Evolutionary conservation across 2,888 invertebrate species (phyloP).

Genomic region (Andrena hattorfiana): DNA sequence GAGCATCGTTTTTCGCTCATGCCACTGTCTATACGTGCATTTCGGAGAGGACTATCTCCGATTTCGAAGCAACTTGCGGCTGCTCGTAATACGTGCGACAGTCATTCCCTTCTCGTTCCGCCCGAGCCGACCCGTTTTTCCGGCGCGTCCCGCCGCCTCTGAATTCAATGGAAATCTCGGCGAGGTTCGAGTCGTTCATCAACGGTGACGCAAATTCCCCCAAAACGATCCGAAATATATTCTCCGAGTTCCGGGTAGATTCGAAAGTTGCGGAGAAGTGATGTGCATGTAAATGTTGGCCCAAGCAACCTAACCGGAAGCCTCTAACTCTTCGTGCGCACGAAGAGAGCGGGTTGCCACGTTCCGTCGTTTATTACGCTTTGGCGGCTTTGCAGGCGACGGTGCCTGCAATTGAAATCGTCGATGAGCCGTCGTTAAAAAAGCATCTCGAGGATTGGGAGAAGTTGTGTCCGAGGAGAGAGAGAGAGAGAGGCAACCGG

Average conservation of each 20-base stretch:
- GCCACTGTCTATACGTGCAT: conserved; percentile 28
- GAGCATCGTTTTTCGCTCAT: conserved; percentile 31
- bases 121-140: conserved; percentile 23
- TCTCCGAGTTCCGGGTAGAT: conserved; percentile 50
- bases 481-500: neutral
- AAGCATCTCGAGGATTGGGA: conserved; percentile 7
- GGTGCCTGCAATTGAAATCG: conserved; percentile 22
- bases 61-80: conserved; percentile 20
- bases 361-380: conserved; percentile 45
- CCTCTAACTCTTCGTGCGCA: too few relatives aligned
- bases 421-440: conserved; percentile 48
- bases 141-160: neutral
- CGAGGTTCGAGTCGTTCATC: neutral
- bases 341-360: conserved; percentile 2
- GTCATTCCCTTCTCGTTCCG: conserved; percentile 39
- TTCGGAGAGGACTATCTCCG: conserved; percentile 19
- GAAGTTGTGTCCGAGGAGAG: neutral
- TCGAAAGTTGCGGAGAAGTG: conserved; percentile 50
- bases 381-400: conserved; percentile 18
- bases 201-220: neutral
- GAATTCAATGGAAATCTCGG: conserved; percentile 52
- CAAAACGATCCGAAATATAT: conserved; percentile 39
- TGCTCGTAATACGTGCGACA: conserved; percentile 20
- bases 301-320: neutral
- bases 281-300: conserved; percentile 65